Base-by-base conservation (phyloP, 2,113 vertebrate genomes). In the Melierax canorus region DNA sequence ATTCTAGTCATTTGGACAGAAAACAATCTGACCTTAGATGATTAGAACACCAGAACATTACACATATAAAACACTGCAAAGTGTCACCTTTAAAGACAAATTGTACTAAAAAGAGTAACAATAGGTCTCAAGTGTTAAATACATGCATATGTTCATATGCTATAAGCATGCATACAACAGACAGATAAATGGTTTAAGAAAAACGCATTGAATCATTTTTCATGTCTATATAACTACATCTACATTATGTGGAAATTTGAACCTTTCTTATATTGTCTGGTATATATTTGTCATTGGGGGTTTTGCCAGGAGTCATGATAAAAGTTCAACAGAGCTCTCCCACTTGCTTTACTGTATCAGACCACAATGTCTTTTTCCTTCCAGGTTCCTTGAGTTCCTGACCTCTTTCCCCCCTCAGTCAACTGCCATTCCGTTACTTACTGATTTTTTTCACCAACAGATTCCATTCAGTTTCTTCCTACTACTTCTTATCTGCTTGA, bases 181-280 rank as follows among this genome's bases (percentile, higher is more conserved):
- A 64, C 20, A 94, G 62, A 63, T 12, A 74, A 88, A 94, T 71
- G 9, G 18, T 84, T 90, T 69, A 81, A 64, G 53, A 89, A 72
- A 77, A 84, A 81, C 24, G 43, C 46, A 69, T 6, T 19, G 26
- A 80, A 53, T 29, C 1, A 45, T 73, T 92, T 88, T 85, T 86
- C 67, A 43, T 68, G 26, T 17, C 48, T 85, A 38, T 53, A 75
- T 50, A 82, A n/a, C 76, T 81, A 26, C 34, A 16, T 60, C 72
- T 95, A 75, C 39, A 87, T 90, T 86, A 89, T 67, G 34, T 66
- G 6, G 63, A 92, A 96, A 95, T 97, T 82, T 92, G 77, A 93
- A 73, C 56, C 32, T 97, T 86, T 92, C 60, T 85, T 95, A 72
- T 72, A 39, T 91, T 81, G 58, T 89, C 94, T 97, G 96, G 93